Evolutionary conservation across 2,888 invertebrate species (phyloP), one percentile per base, ranked within the genome.

Genomic region (Oeneis ivallda): DNA sequence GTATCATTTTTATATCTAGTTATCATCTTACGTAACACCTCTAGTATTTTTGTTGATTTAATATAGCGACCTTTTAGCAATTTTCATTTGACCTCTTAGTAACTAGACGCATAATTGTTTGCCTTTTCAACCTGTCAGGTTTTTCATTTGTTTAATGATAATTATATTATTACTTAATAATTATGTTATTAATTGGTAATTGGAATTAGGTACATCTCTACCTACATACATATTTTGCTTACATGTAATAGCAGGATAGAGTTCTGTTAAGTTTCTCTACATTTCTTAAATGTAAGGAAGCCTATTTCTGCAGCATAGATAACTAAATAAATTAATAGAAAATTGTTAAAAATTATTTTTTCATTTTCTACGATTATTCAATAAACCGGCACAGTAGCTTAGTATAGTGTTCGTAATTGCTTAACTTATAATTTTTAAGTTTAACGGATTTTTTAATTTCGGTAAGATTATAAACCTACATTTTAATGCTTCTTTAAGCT

Each of bases 1-100:
- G 26, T 26, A 26, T 26, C 49, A 63, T 64, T 50, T 64, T 41
- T 64, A 41, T 32, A 62, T 57, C 41, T 32, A 62, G 26, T 41
- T 57, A 32, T 41, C 26, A 11, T 32, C 57, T 64, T 64, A 41
- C 57, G 63, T 41, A 64, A 57, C 37, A 39, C 3, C 15, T 37
- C 10, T 15, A 43, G 41, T 41, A 62, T 43, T 62, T 26, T 6
- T 50, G 26, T 10, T 26, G 49, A 50, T 50, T 50, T 26, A 26
- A 49, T 2, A 9, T 49, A 49, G 19, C 9, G 15, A 9, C 47
- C 8, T 43, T 9, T 49, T 49, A 49, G 49, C 49, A 1, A 49
- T 49, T 49, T 49, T 19, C 49, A 19, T 49, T 4, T 19, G 5
- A 43, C 26, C n/a, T n/a, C n/a, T n/a, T n/a, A n/a, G n/a, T n/a